Percentiles rank a stretch among this genome's conserved stretches.
Evolutionary conservation across 2,113 vertebrate genomes (phyloP).

Genomic region (Mustelus asterias): DNA sequence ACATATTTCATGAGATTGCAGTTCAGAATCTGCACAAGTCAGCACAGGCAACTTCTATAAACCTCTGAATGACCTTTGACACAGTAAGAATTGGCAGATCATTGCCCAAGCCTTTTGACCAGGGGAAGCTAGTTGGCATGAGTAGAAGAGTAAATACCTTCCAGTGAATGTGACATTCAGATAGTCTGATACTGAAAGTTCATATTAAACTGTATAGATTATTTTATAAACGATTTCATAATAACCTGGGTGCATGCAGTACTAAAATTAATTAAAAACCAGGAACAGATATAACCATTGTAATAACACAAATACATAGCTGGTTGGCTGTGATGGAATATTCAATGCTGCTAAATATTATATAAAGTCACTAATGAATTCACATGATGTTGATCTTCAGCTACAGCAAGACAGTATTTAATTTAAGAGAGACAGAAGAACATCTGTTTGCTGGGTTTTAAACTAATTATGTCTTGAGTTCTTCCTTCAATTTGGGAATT

Average conservation of each 20-base stretch:
- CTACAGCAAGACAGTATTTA: slow-evolving; percentile 25
- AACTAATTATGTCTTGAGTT: slow-evolving; percentile 32
- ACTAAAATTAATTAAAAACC: slow-evolving; percentile 16
- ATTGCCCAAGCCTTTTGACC: neutral
- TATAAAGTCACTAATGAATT: slow-evolving; percentile 18
- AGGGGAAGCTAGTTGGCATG: neutral
- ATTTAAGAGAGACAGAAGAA: slow-evolving; percentile 32
- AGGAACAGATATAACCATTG: neutral
- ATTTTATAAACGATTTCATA: neutral
- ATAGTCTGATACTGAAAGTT: neutral
- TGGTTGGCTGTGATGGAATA: neutral
- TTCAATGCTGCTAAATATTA: slow-evolving; percentile 27
- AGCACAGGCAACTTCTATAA: neutral
- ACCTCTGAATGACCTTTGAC: neutral
- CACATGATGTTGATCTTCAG: slow-evolving; percentile 29
- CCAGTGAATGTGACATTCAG: neutral
- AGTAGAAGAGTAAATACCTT: neutral
- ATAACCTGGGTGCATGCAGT: neutral
- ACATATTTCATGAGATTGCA: neutral
- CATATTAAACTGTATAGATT: neutral
- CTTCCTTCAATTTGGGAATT: slow-evolving; percentile 30
- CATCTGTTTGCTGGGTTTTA: slow-evolving; percentile 37
- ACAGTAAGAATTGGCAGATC: neutral
- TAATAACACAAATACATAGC: slow-evolving; percentile 19
- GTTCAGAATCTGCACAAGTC: neutral